Percentiles rank a stretch among this genome's conserved stretches.
Evolutionary conservation across 2,113 vertebrate species (phyloP).

Genomic region (Laticauda laticaudata): DNA sequence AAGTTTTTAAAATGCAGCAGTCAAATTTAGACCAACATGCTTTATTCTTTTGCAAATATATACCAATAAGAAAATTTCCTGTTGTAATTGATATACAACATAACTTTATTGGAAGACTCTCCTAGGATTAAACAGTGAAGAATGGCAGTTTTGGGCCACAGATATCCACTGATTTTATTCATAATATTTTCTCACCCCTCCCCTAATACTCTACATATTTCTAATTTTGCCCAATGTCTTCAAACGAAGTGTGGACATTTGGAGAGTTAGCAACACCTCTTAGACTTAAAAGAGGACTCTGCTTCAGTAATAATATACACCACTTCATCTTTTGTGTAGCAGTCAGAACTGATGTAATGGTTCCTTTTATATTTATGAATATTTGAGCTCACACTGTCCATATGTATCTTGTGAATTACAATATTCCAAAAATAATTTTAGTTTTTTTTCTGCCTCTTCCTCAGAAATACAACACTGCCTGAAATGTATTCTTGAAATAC

Average conservation of each 20-base stretch:
- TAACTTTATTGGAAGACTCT: background rate
- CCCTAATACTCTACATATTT: background rate
- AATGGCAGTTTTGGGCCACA: background rate
- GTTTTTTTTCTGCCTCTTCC: background rate
- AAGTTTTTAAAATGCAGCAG: background rate
- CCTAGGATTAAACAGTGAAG: background rate
- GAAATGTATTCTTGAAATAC: background rate
- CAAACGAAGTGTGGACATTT: background rate
- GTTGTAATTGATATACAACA: background rate
- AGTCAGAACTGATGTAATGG: background rate
- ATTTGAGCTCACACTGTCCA: background rate
- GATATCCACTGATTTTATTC: background rate
- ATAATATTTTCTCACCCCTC: background rate
- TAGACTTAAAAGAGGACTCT: background rate
- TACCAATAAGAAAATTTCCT: background rate
- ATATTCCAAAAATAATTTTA: background rate
- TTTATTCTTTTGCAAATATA: background rate
- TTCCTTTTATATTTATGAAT: constrained; percentile 19
- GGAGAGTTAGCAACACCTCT: background rate
- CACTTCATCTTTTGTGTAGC: background rate
- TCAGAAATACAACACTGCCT: background rate
- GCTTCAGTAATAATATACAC: background rate
- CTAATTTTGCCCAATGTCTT: background rate
- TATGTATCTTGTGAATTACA: background rate
- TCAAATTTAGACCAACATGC: background rate